A percentile compares a stretch with the other conserved stretches of the same genome.
Evolutionary conservation across 2,888 invertebrate species (phyloP).

Genomic region (Polietes domitor): DNA sequence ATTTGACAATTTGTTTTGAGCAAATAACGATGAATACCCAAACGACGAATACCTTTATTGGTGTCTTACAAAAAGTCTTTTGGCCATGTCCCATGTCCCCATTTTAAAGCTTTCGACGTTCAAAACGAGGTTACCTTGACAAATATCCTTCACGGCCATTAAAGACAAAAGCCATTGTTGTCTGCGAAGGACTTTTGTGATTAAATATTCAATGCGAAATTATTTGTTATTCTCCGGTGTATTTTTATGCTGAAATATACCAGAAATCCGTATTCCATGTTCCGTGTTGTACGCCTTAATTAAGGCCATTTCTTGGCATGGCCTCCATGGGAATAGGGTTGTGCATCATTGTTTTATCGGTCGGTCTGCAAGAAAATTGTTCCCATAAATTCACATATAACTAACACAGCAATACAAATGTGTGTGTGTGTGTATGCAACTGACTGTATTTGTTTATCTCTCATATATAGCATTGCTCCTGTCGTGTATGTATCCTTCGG

Average conservation of each 20-base stretch:
- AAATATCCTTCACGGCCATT: too few species aligned
- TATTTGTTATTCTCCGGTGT: not conserved
- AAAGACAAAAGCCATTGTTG: too few species aligned
- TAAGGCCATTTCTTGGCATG: not conserved
- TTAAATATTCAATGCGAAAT: not conserved
- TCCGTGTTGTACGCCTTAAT: not conserved
- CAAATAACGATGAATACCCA: too few species aligned
- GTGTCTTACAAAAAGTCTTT: too few species aligned
- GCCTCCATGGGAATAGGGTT: slow-evolving; percentile 5
- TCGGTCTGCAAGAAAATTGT: slow-evolving; percentile 29
- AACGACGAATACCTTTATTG: too few species aligned
- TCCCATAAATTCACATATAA: slow-evolving; percentile 27
- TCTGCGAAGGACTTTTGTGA: not conserved
- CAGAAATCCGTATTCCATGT: not conserved
- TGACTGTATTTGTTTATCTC: too few species aligned
- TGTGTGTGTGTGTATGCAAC: not conserved
- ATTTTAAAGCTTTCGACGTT: not conserved
- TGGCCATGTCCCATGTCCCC: too few species aligned
- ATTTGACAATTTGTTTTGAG: too few species aligned
- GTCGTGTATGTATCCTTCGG: too few species aligned
- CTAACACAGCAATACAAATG: not conserved
- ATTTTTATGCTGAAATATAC: not conserved
- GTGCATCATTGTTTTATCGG: slow-evolving; percentile 7
- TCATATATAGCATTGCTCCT: too few species aligned
- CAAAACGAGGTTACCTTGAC: too few species aligned